Evolutionary conservation across 2,113 vertebrate genomes (phyloP).

Genomic region (Triplophysa dalaica): DNA sequence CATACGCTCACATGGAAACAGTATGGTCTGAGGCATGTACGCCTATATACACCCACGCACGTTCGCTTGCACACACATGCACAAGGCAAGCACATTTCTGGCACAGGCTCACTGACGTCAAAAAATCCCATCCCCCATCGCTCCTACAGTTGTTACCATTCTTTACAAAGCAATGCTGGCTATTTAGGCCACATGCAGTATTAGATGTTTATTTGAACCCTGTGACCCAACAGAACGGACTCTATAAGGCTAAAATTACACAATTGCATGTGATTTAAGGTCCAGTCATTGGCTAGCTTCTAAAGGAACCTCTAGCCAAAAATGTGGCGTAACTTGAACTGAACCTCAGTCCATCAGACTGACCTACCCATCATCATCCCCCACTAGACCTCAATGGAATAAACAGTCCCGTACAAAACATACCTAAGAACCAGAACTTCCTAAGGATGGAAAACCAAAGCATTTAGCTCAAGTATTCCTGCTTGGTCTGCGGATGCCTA

Average conservation of each 20-base stretch:
- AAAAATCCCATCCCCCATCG: slow-evolving; percentile 45
- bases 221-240: slow-evolving; percentile 53
- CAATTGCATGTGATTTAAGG: neutral
- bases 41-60: slow-evolving; percentile 32
- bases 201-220: slow-evolving; percentile 55
- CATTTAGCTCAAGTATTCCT: slow-evolving; percentile 45
- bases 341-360: neutral
- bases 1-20: slow-evolving; percentile 34
- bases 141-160: slow-evolving; percentile 37
- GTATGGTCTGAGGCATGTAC: slow-evolving; percentile 6
- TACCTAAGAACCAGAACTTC: slow-evolving; percentile 38
- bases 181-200: slow-evolving; percentile 62
- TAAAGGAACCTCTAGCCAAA: neutral
- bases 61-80: slow-evolving; percentile 22
- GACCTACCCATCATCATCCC: slow-evolving; percentile 14
- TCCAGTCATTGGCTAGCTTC: neutral
- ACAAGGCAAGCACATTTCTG: slow-evolving; percentile 37
- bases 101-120: slow-evolving; percentile 62
- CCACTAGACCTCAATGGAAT: slow-evolving; percentile 42
- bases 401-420: slow-evolving; percentile 25
- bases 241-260: slow-evolving; percentile 56
- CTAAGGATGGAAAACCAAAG: slow-evolving; percentile 50
- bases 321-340: neutral
- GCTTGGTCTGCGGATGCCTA: slow-evolving; percentile 56
- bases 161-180: slow-evolving; percentile 55